These are phyloP conservation scores for Molanna angustata DNA, from an alignment of 2,888 invertebrate species.

Conservation along the genomic window DNA sequence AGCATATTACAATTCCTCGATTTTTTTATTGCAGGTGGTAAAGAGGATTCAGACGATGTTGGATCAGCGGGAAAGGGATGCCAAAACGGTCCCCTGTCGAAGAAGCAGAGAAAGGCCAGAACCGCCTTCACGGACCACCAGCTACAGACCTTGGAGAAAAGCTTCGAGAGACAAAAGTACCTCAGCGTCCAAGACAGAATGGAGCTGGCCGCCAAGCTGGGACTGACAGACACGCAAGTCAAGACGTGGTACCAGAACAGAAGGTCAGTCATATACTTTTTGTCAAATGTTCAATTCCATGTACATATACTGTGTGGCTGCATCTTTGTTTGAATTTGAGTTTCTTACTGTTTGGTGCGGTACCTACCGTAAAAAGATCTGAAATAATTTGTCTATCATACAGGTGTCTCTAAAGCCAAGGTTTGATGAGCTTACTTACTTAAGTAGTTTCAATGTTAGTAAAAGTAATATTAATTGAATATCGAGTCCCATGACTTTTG, in stretches of 20 bases:
- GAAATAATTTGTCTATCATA: no score
- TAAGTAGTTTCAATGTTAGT: no score
- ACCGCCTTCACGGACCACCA: conserved; percentile 99
- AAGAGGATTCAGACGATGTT: conserved; percentile 77
- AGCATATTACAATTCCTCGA: no score
- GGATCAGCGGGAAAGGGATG: conserved; percentile 51
- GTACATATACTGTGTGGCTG: background rate
- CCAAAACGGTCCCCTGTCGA: conserved; percentile 59
- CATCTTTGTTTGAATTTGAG: no score
- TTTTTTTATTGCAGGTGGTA: conserved; percentile 64
- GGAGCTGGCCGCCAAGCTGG: conserved; percentile 95
- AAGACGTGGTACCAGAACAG: conserved; percentile 99
- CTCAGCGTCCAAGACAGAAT: conserved; percentile 95
- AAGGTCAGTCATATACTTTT: no score
- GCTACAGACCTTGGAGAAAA: conserved; percentile 92
- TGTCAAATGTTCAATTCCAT: no score
- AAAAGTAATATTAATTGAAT: no score
- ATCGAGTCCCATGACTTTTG: no score
- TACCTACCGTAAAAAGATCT: no score
- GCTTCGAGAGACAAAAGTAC: conserved; percentile 96
- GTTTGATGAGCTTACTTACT: no score
- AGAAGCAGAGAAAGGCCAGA: conserved; percentile 94
- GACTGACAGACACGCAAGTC: conserved; percentile 97
- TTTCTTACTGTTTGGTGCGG: no score
- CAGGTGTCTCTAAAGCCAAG: no score